Evolutionary conservation across 2,888 invertebrate genomes (phyloP), one percentile per base, ranked within the genome.

Genomic region (Heliconius sara): DNA sequence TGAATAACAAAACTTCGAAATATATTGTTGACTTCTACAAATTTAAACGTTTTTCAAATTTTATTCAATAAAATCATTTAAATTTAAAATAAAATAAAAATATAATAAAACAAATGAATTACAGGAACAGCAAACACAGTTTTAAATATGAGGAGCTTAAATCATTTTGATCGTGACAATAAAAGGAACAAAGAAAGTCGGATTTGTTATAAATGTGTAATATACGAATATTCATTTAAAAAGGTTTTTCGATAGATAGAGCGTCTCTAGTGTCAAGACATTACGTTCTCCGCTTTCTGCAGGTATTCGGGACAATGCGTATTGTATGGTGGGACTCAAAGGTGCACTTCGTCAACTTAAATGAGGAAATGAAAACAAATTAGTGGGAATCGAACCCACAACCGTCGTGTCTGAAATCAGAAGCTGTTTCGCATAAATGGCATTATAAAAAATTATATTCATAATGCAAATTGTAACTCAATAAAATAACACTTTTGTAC

Each of bases 101-200:
- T 10, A 27, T 27, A 22, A 25, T n/a, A 72, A 30, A 22, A 9
- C 34, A 60, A 16, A 74, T n/a, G 43, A 39, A 74, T 60, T 30
- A 30, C 19, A 73, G 0, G 22, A 47, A 71, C 71, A 71, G 27
- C 30, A 72, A 72, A 34, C 57, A 10, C 72, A 30, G 22, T 57
- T 65, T 52, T 57, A 57, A 60, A 72, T 34, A 75, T 65, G 63
- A 75, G 19, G 27, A 25, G 39, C 74, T 43, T 75, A 75, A 75
- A 65, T 75, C 43, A 63, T 75, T 65, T 74, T 75, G 25, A 75
- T 75, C 74, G 65, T 27, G 25, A 75, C 39, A 65, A 75, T 65
- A 75, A 75, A 75, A 63, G 65, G 65, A 75, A 75, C 74, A 47
- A 75, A 75, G 74, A 43, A 63, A 75, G 65, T 65, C 19, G 27